A percentile compares a stretch with the other conserved stretches of the same genome.
Conservation (phyloP, 2,797 vertebrate genomes). For the Babyrousa celebensis region DNA sequence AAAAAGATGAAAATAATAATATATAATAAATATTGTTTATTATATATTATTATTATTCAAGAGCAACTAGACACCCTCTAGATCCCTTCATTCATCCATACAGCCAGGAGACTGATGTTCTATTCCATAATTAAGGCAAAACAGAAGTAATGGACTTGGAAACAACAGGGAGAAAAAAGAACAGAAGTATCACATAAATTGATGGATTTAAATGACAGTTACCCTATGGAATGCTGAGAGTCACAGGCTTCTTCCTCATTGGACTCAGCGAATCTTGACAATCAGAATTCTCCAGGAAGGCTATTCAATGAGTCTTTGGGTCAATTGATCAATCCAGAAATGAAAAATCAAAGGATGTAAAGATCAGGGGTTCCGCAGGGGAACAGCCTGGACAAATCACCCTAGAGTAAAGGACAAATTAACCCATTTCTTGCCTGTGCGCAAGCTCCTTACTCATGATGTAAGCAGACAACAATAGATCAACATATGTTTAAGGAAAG, state of each 20-base stretch:
- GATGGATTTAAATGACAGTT: not conserved
- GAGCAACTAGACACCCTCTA: not conserved
- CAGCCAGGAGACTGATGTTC: not conserved
- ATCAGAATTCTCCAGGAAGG: not conserved
- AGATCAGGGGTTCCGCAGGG: not conserved
- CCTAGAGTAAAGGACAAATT: not conserved
- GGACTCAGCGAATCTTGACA: not conserved
- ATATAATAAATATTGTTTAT: too few species aligned
- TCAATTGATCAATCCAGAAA: not conserved
- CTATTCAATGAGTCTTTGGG: not conserved
- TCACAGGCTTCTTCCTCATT: not conserved
- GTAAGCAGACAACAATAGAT: not conserved
- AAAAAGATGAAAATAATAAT: too few species aligned
- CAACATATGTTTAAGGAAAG: not conserved
- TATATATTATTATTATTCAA: not conserved
- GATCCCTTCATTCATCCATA: not conserved
- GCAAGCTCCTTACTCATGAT: not conserved
- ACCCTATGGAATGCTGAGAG: not conserved
- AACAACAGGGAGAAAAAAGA: not conserved
- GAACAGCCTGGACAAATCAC: not conserved
- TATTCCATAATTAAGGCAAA: not conserved
- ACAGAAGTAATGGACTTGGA: not conserved
- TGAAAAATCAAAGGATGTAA: not conserved
- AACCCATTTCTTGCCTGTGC: not conserved
- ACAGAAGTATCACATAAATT: not conserved